Base-by-base conservation (phyloP, 2,797 vertebrate genomes). In the Urocyon cinereoargenteus region DNA sequence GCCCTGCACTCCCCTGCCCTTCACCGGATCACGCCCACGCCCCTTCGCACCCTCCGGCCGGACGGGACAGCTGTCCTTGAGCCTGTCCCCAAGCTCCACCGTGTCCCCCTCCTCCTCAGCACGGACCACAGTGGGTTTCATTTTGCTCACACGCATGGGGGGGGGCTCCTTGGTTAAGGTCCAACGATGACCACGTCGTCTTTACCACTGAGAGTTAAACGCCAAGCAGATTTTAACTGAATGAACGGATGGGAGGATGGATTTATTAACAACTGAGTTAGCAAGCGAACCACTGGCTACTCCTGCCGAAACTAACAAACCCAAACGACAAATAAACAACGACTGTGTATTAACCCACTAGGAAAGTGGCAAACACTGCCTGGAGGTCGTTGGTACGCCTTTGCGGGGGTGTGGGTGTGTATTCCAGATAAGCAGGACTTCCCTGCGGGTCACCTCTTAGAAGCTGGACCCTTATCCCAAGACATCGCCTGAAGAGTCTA, bases 281-380 rank as follows among this genome's bases (percentile, higher is more conserved):
- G 84, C 51, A 49, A 86, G 89, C 6, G 75, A 89, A 61, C 13
- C 70, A 89, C 34, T 97, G 66, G 11, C 62, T 96, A 91, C 45
- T 81, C 61, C 88, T 96, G 34, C 19, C 72, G 85, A 87, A 83
- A 14, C 31, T n/a, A 68, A 51, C 28, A 68, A 82, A 53, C 13
- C 70, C 55, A 84, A 45, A 78, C 79, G 51, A 53, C 7, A 81
- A 36, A 92, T 16, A 88, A 49, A 55, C 11, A 53, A 84, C 77
- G 86, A 8, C 6, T 36, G 2, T 86, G 0, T 24, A 34, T 72
- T 79, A 26, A 83, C 70, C 36, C 21, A 72, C 10, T 15, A 59
- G 53, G 45, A 57, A 86, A 90, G 64, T 72, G 9, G 6, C 28
- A 40, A 53, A 12, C 36, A 9, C 5, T 26, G 9, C 10, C 22